Evolutionary conservation across 2,113 vertebrate species (phyloP).

Genomic region (Gallinago paraguaiae): DNA sequence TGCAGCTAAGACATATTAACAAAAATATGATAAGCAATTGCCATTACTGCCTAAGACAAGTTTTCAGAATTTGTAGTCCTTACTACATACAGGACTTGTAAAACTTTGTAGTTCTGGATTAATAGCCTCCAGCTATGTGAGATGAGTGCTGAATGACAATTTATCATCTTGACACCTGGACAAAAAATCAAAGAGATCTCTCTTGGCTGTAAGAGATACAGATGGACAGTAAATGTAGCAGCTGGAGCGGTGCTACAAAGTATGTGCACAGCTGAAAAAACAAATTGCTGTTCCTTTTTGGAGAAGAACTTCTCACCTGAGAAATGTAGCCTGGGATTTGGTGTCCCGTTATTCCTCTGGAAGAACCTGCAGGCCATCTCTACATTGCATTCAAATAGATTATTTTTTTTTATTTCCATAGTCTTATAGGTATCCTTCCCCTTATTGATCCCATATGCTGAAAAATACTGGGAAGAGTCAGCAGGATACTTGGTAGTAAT

Average conservation of each 20-base stretch:
- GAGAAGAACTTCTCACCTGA: not conserved
- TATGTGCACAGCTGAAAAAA: not conserved
- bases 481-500: not conserved
- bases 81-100: not conserved
- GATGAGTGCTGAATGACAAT: not conserved
- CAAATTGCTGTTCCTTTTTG: not conserved
- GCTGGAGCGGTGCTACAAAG: not conserved
- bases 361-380: not conserved
- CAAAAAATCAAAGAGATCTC: not conserved
- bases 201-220: not conserved
- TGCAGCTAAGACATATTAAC: not conserved
- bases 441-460: not conserved
- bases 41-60: not conserved
- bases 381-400: not conserved
- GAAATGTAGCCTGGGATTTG: not conserved
- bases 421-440: not conserved
- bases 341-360: not conserved
- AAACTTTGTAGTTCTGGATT: not conserved
- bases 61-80: not conserved
- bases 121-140: not conserved
- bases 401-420: not conserved
- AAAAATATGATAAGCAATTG: accelerated
- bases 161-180: not conserved
- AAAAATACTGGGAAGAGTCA: not conserved
- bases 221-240: not conserved